Base-by-base conservation (phyloP, 2,113 vertebrate species). In the Gnathonemus longibarbis region DNA sequence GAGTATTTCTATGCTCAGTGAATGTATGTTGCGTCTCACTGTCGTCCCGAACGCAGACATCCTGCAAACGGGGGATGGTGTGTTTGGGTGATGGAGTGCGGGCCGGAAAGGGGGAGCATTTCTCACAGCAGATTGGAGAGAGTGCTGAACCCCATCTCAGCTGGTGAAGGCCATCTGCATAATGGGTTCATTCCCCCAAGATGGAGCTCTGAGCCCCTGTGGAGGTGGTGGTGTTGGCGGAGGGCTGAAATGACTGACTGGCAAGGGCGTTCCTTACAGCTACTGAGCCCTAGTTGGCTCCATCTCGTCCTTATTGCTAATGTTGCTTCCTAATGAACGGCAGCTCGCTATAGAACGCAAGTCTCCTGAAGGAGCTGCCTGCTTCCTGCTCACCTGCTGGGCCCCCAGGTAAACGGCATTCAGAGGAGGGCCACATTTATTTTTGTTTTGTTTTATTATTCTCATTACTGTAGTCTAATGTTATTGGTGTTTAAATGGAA, bases 1-100 rank as follows among this genome's bases (percentile, higher is more conserved):
- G 90, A 58, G 89, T 90, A 88, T 91, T 91, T 88, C 89, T 89
- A 53, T 86, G 84, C 91, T 90, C 56, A 80, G 83, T 56, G 50
- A 90, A 90, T 89, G 62, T 31, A 52, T 35, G 13, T 66, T 0
- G 27, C 10, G 10, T 62, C 90, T 91, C 87, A 90, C 92, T 92
- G 15, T n/a, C 58, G 45, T 49, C 13, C 70, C 1, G 3, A 53
- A 42, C 53, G 10, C 31, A 19, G 87, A 11, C 31, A 62, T 88
- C 39, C 35, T 45, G 53, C 21, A 62, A 24, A 58, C 5, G 19
- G 31, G 10, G 45, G 17, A 46, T 31, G 27, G 53, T 10, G 21
- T 53, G 53, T 19, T 42, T 56, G 24, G 85, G 3, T 19, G 5
- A 80, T 91, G 85, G 90, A 87, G 80, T 74, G 2, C 46, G 90